phyloP scores from a whole-genome alignment of 1,140 invertebrate species.

The Achroia grisella region DNA sequence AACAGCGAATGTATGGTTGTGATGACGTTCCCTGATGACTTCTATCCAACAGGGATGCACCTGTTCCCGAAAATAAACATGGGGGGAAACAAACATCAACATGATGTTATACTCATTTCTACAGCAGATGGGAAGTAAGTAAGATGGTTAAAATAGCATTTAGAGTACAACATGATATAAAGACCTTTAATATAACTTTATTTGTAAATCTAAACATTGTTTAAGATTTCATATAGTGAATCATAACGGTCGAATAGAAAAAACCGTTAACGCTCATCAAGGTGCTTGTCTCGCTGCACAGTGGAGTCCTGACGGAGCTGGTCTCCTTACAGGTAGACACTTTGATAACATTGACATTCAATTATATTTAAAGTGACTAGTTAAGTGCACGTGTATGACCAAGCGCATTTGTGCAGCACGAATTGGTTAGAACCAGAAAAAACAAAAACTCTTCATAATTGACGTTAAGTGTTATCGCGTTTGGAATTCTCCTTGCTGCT shows the following conservation, averaged over 20 bases:
- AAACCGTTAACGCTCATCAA: slow-evolving; percentile 93
- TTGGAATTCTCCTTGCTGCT: no score
- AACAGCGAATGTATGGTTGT: slow-evolving; percentile 85
- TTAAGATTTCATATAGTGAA: slow-evolving; percentile 89
- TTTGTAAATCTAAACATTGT: no score
- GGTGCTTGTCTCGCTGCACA: slow-evolving; percentile 88
- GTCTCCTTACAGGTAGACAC: slow-evolving; percentile 84
- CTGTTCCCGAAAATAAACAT: slow-evolving; percentile 78
- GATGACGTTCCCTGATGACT: slow-evolving; percentile 85
- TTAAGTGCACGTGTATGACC: no score
- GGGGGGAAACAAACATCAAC: slow-evolving; percentile 78
- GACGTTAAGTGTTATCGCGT: no score
- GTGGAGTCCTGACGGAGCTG: slow-evolving; percentile 96
- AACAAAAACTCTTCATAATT: no score
- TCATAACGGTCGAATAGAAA: slow-evolving; percentile 92
- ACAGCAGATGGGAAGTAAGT: slow-evolving; percentile 88
- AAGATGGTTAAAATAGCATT: background rate
- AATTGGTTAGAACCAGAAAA: no score
- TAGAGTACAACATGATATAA: background rate
- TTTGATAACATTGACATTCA: background rate
- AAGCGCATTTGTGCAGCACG: no score
- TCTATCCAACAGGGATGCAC: slow-evolving; percentile 92
- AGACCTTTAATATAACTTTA: no score
- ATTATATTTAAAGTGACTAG: no score
- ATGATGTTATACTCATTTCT: slow-evolving; percentile 90